phyloP scores from a whole-genome alignment of 2,797 vertebrate genomes.

The Capromys pilorides region DNA sequence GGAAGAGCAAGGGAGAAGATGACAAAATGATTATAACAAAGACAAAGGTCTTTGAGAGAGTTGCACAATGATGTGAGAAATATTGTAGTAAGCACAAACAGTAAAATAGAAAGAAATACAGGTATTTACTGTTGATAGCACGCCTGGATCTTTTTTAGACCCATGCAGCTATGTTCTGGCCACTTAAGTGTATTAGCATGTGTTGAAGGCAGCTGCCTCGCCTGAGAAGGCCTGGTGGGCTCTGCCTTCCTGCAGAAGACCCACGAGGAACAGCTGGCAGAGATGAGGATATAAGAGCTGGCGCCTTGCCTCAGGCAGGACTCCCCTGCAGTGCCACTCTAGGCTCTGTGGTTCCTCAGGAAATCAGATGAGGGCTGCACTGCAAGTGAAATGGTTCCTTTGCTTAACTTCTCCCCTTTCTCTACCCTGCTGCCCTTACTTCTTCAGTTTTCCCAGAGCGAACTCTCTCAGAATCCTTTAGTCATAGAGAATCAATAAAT shows the following conservation, averaged over 20 bases:
- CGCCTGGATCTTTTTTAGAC: neutral
- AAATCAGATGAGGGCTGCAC: neutral
- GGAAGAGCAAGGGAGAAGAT: neutral
- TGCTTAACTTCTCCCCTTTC: slow-evolving; percentile 20
- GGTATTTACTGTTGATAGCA: neutral
- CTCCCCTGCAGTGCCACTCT: neutral
- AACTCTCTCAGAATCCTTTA: neutral
- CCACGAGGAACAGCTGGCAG: neutral
- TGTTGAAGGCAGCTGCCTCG: neutral
- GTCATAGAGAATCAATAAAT: neutral
- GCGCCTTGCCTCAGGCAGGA: neutral
- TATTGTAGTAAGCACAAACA: neutral
- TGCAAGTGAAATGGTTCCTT: neutral
- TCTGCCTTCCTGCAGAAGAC: neutral
- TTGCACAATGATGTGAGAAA: neutral
- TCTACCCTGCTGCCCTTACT: neutral
- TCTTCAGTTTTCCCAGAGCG: neutral
- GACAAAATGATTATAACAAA: slow-evolving; percentile 2
- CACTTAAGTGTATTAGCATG: neutral
- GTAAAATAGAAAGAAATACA: neutral
- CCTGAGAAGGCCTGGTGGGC: neutral
- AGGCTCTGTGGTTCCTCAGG: neutral
- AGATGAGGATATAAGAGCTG: neutral
- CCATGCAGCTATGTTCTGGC: neutral
- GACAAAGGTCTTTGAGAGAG: neutral